Evolutionary conservation across 2,888 invertebrate species (phyloP), one percentile per base, ranked within the genome.

Genomic region (Catocala nupta): DNA sequence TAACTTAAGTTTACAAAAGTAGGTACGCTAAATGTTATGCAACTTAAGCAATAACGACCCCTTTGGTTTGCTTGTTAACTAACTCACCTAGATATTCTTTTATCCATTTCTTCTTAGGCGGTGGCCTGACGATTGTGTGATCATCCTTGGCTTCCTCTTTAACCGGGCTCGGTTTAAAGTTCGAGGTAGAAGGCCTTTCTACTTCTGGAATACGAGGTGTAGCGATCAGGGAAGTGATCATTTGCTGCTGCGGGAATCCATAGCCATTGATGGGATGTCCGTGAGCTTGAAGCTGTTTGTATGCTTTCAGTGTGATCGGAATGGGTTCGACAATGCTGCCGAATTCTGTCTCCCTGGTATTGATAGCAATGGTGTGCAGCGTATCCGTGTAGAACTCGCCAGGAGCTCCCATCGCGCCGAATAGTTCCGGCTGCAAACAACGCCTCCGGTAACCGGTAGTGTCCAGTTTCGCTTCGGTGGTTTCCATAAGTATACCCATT

Each of bases 101-200:
- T 73, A 96, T 96, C 96, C 96, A 96, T 87, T 96, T 96, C 93
- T 96, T 96, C 91, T 96, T 96, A 49, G 96, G 96, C 59, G 96
- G 95, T 44, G 96, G 95, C 64, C 85, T 81, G 33, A 84, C 83
- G 55, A 89, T 78, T 70, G 82, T 90, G 71, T 81, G 75, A 71
- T 79, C 72, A 49, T 88, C 85, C 75, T 83, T 88, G 13, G 70
- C 61, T 69, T 87, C 84, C 69, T 85, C 81, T 70, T 85, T 90
- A 42, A 78, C 76, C 5, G 85, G 85, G 63, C 78, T 87, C 11
- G 81, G 77, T 61, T 68, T 75, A 43, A 75, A 73, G 16, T 73
- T 76, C n/a, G 90, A 87, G 50, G 88, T 80, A 43, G 86, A 76
- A 9, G 88, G 83, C 45, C 64, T 82, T 55, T 84, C 86, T 54